Evolutionary conservation across 2,113 vertebrate species (phyloP), one percentile per base, ranked within the genome.

Genomic region (Dendrocopos noguchii): DNA sequence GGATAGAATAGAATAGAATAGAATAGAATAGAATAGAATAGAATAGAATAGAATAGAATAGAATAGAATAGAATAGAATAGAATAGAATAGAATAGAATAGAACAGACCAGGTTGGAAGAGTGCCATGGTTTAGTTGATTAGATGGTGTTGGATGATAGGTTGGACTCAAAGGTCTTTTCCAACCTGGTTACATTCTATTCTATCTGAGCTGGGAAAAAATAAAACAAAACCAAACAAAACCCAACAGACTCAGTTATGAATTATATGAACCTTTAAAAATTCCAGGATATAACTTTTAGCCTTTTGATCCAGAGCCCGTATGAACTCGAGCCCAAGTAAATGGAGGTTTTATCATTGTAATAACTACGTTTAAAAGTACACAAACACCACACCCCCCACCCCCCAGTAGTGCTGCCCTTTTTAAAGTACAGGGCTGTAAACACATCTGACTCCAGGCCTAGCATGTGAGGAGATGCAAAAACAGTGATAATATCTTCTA

Each of bases 401-500:
- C 14, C 8, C 47, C 47, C 47, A 39, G 10, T 10, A 39, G 53
- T 24, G 36, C 21, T 81, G 36, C 36, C 65, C 36, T 75, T 86
- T 85, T 78, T 67, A 56, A 94, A 94, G 76, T 36, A 33, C 31
- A 60, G 47, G 27, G 16, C 73, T 85, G 76, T n/a, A 90, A 93
- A 90, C 70, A 29, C 47, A 61, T 88, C 85, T 57, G 70, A 88
- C 82, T 94, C 4, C 6, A 85, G 36, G 57, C 82, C 53, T 67
- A 56, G 71, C n/a, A 12, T 64, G 75, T 78, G 80, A 73, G 76
- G 33, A 71, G 67, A 93, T 22, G 91, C 92, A 94, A 88, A 87
- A 63, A 74, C 46, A 80, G 68, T 75, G 95, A 94, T 94, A 95
- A 34, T 86, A 95, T 95, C 92, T 94, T 95, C 83, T 71, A 88